A percentile compares a stretch with the other conserved stretches of the same genome.
These are phyloP conservation scores for Pteromalus puparum DNA, from an alignment of 1,140 invertebrate species.

Conservation along the genomic window DNA sequence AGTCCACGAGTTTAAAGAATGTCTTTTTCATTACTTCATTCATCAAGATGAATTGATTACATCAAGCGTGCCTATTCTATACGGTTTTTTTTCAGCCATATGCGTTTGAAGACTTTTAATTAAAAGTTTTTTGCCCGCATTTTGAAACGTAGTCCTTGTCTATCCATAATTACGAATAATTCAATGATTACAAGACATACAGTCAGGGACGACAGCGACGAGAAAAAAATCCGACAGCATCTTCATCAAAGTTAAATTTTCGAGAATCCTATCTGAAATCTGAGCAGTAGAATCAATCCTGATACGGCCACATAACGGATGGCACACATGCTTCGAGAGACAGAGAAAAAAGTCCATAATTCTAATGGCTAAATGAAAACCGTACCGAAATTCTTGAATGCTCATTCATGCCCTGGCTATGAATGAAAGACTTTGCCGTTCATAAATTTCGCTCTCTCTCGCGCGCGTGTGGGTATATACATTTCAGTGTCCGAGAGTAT, in stretches of 20 bases:
- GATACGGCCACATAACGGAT: not conserved
- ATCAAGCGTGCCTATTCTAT: not conserved
- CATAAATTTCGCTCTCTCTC: slow-evolving; percentile 28
- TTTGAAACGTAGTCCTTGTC: not conserved
- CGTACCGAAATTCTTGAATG: slow-evolving; percentile 28
- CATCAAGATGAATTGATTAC: not conserved
- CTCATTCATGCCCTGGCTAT: slow-evolving; percentile 30
- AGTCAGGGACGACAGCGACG: not conserved
- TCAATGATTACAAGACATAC: not conserved
- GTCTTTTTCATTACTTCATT: not conserved
- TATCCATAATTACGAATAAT: not conserved
- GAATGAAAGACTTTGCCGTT: slow-evolving; percentile 40
- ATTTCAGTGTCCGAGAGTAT: slow-evolving; percentile 8
- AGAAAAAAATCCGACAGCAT: not conserved
- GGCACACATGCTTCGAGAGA: not conserved
- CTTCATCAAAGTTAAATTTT: not conserved
- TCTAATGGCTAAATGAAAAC: not conserved
- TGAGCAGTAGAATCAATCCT: not conserved
- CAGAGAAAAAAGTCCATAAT: not conserved
- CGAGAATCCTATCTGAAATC: not conserved
- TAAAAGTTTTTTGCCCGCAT: not conserved
- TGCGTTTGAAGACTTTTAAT: not conserved
- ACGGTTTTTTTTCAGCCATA: not conserved
- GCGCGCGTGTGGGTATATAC: not conserved
- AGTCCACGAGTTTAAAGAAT: not conserved